Base-by-base conservation (phyloP, 2,888 invertebrate genomes). In the Diachrysia chrysitis region DNA sequence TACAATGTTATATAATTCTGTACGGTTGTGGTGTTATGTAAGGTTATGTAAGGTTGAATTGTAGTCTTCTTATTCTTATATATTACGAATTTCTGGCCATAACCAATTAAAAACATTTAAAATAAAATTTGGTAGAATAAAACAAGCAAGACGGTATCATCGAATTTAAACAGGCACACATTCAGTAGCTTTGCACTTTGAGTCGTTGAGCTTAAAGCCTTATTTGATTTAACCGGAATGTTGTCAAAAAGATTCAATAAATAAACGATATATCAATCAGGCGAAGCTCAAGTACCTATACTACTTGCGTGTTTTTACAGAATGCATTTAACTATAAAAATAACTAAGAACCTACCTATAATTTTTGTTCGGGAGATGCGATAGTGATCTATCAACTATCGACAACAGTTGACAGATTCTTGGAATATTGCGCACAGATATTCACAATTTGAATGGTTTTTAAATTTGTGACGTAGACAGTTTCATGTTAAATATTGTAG, bases 351-450 rank as follows among this genome's bases (percentile, higher is more conserved):
- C n/a, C n/a, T 66, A 65, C 63, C 71, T 69, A 79, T 79, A 74
- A 74, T 79, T 76, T 74, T 60, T 60, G 73, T 74, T 64, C 79
- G 78, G 82, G 76, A 75, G 80, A 70, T 79, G 85, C 76, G 81
- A 66, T 74, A 79, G 83, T 83, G 85, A 87, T 87, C 88, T 76
- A 87, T 87, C 87, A 87, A 21, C 25, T 25, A 46, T 42, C 54
- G 81, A 85, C 87, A 73, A 55, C 67, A 74, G 60, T 74, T 66
- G 84, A 83, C 87, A 76, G 86, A 87, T 85, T 86, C 73, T 79
- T 87, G 78, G 82, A 82, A 81, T 74, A 72, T 21, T 12, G 48
- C 21, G 48, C 12, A 21, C 29, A 54, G 12, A 68, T 70, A 65
- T 79, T 67, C 32, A 10, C 48, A 51, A 71, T 69, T 77, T 61